These are phyloP conservation scores for Cydia amplana DNA, from an alignment of 1,140 invertebrate species.

Conservation along the genomic window DNA sequence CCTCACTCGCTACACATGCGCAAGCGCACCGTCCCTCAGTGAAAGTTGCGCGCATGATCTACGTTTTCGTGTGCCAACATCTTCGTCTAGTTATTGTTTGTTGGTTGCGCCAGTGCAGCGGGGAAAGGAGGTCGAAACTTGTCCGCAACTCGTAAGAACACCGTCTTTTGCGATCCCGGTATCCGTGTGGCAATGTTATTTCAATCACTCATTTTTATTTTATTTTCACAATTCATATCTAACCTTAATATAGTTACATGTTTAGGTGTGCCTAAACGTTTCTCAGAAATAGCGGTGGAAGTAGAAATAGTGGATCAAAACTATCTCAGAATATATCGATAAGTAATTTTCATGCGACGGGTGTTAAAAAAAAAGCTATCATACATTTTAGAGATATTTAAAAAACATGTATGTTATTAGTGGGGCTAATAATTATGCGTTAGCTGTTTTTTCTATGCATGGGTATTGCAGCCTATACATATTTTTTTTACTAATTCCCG, in stretches of 20 bases:
- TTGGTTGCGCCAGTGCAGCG: slow-evolving; percentile 75
- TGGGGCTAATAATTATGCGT: too few species aligned
- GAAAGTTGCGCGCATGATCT: slow-evolving; percentile 74
- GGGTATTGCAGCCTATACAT: too few species aligned
- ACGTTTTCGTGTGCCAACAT: slow-evolving; percentile 69
- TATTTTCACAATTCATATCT: slow-evolving; percentile 16
- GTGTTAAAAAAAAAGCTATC: too few species aligned
- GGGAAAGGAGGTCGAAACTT: slow-evolving; percentile 75
- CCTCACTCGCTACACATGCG: slow-evolving; percentile 57
- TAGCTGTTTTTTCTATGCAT: too few species aligned
- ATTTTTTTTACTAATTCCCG: too few species aligned
- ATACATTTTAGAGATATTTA: too few species aligned
- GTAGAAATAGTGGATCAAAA: neutral
- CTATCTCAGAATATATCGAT: too few species aligned
- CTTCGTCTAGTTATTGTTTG: slow-evolving; percentile 75
- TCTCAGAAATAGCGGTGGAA: neutral
- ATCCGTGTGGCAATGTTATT: slow-evolving; percentile 57
- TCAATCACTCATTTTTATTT: slow-evolving; percentile 36
- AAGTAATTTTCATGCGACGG: too few species aligned
- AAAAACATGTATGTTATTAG: too few species aligned
- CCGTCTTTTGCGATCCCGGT: slow-evolving; percentile 55
- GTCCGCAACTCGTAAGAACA: slow-evolving; percentile 61
- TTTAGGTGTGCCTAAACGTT: neutral
- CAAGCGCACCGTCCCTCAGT: slow-evolving; percentile 56
- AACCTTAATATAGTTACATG: neutral